Evolutionary conservation across 2,797 vertebrate genomes (phyloP), one percentile per base, ranked within the genome.

Genomic region (Muscicapa comitata): DNA sequence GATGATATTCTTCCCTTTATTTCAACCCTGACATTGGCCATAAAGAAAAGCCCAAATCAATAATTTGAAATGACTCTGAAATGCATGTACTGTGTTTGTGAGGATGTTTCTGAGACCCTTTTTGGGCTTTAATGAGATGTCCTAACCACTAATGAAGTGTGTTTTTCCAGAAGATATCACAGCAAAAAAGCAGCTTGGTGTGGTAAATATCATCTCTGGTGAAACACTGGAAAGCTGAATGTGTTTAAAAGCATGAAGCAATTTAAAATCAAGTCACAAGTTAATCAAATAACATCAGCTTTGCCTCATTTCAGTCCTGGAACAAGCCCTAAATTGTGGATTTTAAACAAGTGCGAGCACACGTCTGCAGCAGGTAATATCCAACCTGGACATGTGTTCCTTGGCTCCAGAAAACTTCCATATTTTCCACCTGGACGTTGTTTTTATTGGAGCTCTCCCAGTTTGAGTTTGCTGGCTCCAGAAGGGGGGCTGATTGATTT

Each of bases 401-500:
- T 28, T 81, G 58, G n/a, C 54, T 84, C 84, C 37, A 17, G 3
- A 9, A 45, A 67, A 45, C 18, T 24, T 13, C 1, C 31, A 0
- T 3, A 1, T 53, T 86, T 66, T 54, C 78, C 62, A 78, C 58
- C 47, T 38, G 54, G 21, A 2, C 47, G 74, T 45, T 78, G 73
- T 61, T 86, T 86, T 66, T 6, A 4, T 40, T 82, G 84, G 77
- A 75, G 48, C 47, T 28, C 50, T 77, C 54, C 13, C 12, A 28
- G 70, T 14, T 47, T 5, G 65, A 29, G 47, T 38, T 17, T 68
- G 54, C 74, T 61, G 37, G 33, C 80, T 84, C 45, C 38, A 0
- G 47, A 29, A 73, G 65, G 70, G 77, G 84, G 14, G 28, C 87
- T 73, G 90, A 91, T 80, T 63, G 95, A 91, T 93, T 95, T 91